Base-by-base conservation (phyloP, 1,140 invertebrate species). In the Macrostomum lignano region DNA sequence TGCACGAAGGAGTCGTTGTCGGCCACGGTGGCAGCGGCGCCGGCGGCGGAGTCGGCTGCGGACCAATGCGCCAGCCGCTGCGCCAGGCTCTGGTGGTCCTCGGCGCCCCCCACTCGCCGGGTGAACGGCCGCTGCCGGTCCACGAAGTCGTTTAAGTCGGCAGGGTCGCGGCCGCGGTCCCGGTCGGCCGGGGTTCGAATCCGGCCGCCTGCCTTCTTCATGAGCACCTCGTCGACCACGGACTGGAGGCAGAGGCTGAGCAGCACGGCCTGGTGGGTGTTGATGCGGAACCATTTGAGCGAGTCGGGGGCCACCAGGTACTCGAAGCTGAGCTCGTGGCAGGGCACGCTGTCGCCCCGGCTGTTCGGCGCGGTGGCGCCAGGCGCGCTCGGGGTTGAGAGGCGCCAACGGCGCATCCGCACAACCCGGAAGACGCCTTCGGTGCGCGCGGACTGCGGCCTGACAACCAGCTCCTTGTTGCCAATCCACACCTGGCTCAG, bases 351-450 rank as follows among this genome's bases (percentile, higher is more conserved):
- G n/a, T n/a, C n/a, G n/a, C n/a, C n/a, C n/a, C n/a, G n/a, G n/a
- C n/a, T n/a, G n/a, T n/a, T n/a, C n/a, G n/a, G n/a, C n/a, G n/a
- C n/a, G n/a, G n/a, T n/a, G n/a, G n/a, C n/a, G n/a, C n/a, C n/a
- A n/a, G n/a, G n/a, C n/a, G n/a, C n/a, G n/a, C n/a, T n/a, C n/a
- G n/a, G n/a, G n/a, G n/a, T n/a, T 15, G 74, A 82, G n/a, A 93
- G 81, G 41, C 81, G 65, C 84, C 84, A 93, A 45, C 81, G 86
- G 40, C 74, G 66, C 71, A 93, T 91, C 41, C 81, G 64, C 1
- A 81, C 86, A 3, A 91, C 75, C 59, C 79, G 75, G 49, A 84
- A 91, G 44, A 65, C 63, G 10, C 72, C 69, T 55, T 88, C 79
- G 47, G 65, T 66, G 3, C n/a, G n/a, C n/a, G n/a, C n/a, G n/a